These are phyloP conservation scores for Helostoma temminkii DNA, from an alignment of 2,797 vertebrate species.

Conservation along the genomic window DNA sequence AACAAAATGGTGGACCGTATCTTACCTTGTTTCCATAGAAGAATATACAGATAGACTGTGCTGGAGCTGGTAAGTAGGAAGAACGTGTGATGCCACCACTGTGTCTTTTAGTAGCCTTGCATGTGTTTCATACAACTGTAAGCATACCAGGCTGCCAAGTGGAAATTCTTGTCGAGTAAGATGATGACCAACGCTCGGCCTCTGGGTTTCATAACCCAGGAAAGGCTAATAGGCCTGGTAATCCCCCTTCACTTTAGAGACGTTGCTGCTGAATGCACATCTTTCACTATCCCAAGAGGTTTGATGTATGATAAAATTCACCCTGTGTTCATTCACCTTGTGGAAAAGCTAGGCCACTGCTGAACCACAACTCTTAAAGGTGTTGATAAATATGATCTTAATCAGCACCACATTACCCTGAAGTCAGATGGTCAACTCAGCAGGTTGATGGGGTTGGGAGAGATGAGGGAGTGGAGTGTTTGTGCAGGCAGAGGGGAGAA, in stretches of 20 bases:
- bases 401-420: conserved; percentile 17
- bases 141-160: conserved; percentile 64
- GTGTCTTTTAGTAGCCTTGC: conserved; percentile 21
- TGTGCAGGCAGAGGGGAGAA: neutral
- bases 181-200: conserved; percentile 58
- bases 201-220: conserved; percentile 32
- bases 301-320: conserved; percentile 25
- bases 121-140: conserved; percentile 48
- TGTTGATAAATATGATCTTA: conserved; percentile 28
- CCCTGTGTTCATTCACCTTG: neutral
- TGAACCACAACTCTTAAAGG: conserved; percentile 23
- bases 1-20: neutral
- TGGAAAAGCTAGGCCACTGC: neutral
- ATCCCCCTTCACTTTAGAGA: conserved; percentile 57
- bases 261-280: conserved; percentile 37
- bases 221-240: conserved; percentile 48
- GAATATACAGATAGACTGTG: neutral
- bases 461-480: neutral
- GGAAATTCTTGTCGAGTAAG: conserved; percentile 74
- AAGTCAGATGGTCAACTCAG: conserved; percentile 26
- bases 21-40: neutral
- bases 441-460: conserved; percentile 1
- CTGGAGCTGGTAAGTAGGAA: conserved; percentile 17
- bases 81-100: conserved; percentile 27
- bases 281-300: conserved; percentile 10